phyloP scores from a whole-genome alignment of 2,888 invertebrate species.

The Leucoma salicis region DNA sequence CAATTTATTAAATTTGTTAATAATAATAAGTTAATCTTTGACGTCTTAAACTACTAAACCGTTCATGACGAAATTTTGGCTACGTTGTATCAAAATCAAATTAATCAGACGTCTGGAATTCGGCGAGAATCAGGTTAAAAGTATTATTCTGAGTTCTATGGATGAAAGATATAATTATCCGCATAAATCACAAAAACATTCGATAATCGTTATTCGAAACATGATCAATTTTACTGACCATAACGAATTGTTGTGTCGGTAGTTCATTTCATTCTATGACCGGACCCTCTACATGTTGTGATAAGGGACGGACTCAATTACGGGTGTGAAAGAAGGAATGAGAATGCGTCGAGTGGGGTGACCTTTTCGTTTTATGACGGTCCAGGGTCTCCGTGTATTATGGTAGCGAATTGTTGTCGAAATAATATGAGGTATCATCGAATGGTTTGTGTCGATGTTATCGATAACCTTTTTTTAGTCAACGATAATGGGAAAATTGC shows the following conservation, averaged over 20 bases:
- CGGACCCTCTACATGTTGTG: conserved; percentile 19
- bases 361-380: conserved; percentile 28
- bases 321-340: conserved; percentile 12
- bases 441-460: conserved; percentile 12
- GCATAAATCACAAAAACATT: conserved; percentile 4
- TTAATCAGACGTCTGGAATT: too few species aligned
- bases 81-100: too few species aligned
- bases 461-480: conserved; percentile 7
- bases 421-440: conserved; percentile 27
- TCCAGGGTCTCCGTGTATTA: conserved; percentile 12
- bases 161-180: too few species aligned
- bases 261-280: conserved; percentile 27
- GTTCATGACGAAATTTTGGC: too few species aligned
- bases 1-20: too few species aligned
- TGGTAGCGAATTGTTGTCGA: conserved; percentile 15
- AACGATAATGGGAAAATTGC: conserved; percentile 9
- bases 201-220: too few species aligned
- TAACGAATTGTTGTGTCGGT: conserved; percentile 26
- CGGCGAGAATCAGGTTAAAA: too few species aligned
- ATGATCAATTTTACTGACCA: conserved; percentile 24
- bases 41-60: too few species aligned
- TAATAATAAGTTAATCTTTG: too few species aligned
- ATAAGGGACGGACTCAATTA: conserved; percentile 30
- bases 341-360: conserved; percentile 28
- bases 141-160: too few species aligned